Evolutionary conservation across 64 coral and sea anemone genomes (phyloP).

Genomic region (Platygyra sinensis): DNA sequence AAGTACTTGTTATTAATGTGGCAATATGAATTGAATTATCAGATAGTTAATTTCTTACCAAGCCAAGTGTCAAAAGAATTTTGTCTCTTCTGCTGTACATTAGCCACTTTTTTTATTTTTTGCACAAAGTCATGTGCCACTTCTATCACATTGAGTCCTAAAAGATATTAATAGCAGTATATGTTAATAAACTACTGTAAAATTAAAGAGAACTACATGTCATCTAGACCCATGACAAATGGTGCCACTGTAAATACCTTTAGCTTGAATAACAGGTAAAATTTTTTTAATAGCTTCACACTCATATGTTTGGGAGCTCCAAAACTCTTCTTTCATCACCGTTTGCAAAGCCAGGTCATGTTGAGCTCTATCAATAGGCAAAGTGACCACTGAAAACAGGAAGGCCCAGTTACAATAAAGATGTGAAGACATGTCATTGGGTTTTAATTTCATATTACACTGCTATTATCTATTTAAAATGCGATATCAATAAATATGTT

Average conservation of each 20-base stretch:
- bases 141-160: background rate
- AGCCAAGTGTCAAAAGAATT: background rate
- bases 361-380: background rate
- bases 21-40: too few relatives aligned
- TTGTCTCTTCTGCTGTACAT: background rate
- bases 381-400: background rate
- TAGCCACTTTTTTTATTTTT: background rate
- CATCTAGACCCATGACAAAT: background rate
- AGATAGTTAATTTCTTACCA: background rate
- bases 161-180: background rate
- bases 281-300: too few relatives aligned
- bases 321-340: too few relatives aligned
- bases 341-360: background rate
- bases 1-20: too few relatives aligned
- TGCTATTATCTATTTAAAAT: too few relatives aligned
- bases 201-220: background rate
- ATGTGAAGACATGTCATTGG: background rate
- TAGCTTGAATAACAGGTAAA: background rate
- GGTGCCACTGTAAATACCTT: background rate
- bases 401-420: background rate
- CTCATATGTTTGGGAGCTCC: too few relatives aligned
- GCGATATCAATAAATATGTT: too few relatives aligned
- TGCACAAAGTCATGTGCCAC: conserved; percentile 8
- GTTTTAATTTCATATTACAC: too few relatives aligned
- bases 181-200: background rate